Percentiles rank a stretch among this genome's conserved stretches.
Conservation (phyloP, 2,797 vertebrate species). For the Enteromius fasciolatus region DNA sequence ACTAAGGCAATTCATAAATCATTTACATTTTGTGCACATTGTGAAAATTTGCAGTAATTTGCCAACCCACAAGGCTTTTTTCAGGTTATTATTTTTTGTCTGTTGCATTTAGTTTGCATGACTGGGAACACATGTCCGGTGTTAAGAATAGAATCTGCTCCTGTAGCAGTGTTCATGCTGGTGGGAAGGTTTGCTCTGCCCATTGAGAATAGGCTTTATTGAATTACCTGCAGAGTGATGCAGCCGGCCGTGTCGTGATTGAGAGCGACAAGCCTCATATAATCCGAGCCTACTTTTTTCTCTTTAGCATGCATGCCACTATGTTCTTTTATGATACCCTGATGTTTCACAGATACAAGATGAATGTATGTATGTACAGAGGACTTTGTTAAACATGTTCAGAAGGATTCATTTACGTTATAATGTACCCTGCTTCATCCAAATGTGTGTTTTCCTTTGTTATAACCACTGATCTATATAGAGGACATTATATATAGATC, state of each 20-base stretch:
- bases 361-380: background rate
- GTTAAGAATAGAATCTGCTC: conserved; percentile 57
- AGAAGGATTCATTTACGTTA: background rate
- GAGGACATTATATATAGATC: too few relatives aligned
- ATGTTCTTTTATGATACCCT: background rate
- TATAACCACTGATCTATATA: too few relatives aligned
- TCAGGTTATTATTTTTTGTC: background rate
- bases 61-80: background rate
- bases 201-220: conserved; percentile 55
- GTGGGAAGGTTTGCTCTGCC: conserved; percentile 38
- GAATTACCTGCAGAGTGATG: conserved; percentile 52
- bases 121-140: conserved; percentile 62
- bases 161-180: conserved; percentile 6
- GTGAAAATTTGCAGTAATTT: conserved; percentile 41
- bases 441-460: background rate
- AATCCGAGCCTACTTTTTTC: conserved; percentile 35
- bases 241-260: conserved; percentile 38
- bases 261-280: conserved; percentile 53
- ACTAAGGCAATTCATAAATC: conserved; percentile 38
- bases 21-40: conserved; percentile 32
- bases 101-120: conserved; percentile 49
- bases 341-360: background rate
- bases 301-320: conserved; percentile 47
- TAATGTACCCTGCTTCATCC: background rate
- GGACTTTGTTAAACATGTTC: background rate